Base-by-base conservation (phyloP, 2,888 invertebrate species). In the Hypomecis punctinalis region DNA sequence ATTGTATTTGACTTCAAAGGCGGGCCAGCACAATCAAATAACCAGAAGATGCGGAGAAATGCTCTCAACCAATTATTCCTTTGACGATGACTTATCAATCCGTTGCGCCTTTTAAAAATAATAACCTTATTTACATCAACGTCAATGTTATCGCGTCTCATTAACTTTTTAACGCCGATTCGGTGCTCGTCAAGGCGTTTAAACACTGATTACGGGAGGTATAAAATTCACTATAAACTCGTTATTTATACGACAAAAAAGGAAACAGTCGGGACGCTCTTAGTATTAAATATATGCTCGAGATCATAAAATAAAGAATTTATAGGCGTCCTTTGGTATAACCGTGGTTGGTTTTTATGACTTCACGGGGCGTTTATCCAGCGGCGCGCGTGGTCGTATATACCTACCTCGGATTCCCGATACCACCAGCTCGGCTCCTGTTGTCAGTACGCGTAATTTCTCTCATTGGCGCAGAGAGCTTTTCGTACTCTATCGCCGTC, bases 251-350 rank as follows among this genome's bases (percentile, higher is more conserved):
- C 83, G 83, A 87, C 82, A 85, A 88, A 89, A 89, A 90, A 86
- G 88, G 86, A 88, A 91, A 88, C 88, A 88, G 85, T 82, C 84
- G 80, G 84, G 85, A 85, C 83, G 82, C 85, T 86, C 86, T 89
- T 82, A 83, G 88, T 90, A 90, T 91, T 92, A 90, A 91, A 91
- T 91, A 91, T 91, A 88, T 90, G 87, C 85, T 84, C 75, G 85
- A 81, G 81, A 90, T 88, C 88, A 88, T 93, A 92, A 93, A 92
- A 92, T 90, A 89, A 89, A 90, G 89, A 90, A 91, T 92, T 93
- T 92, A 93, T 92, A 88, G 91, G 83, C 86, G 86, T 91, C 92
- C 91, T 91, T 90, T 89, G 86, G 86, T 88, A 87, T 91, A 89
- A 90, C 89, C 84, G 88, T 87, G 90, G 89, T 84, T 84, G 81